phyloP scores from a whole-genome alignment of 2,113 vertebrate species.

The Murina feae region DNA sequence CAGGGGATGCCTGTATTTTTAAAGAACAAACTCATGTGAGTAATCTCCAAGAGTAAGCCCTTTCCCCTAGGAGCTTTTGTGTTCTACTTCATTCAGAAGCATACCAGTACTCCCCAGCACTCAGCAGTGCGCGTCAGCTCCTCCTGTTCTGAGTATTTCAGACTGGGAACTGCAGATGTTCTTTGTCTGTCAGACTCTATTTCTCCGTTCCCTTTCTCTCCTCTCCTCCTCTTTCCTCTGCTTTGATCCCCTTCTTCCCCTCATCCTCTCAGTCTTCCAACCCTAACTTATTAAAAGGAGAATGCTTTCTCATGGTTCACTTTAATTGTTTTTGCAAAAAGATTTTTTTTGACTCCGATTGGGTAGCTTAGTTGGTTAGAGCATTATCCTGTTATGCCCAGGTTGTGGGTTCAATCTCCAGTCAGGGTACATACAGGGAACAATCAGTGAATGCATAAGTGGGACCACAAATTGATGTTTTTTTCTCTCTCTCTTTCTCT shows the following conservation, averaged over 20 bases:
- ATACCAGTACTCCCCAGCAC: accelerated
- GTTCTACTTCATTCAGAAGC: background rate
- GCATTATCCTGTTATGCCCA: background rate
- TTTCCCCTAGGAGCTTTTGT: background rate
- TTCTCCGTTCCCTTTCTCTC: too few species aligned
- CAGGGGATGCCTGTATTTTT: background rate
- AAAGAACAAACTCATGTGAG: background rate
- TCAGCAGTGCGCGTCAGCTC: accelerated
- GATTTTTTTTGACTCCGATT: background rate
- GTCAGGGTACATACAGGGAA: background rate
- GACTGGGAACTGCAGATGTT: too few species aligned
- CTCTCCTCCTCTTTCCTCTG: background rate
- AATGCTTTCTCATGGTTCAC: background rate
- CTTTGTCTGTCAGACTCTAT: background rate
- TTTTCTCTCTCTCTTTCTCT: background rate
- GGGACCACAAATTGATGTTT: background rate
- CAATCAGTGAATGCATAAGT: background rate
- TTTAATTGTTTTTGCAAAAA: background rate
- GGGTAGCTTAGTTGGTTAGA: background rate
- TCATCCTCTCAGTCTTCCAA: background rate
- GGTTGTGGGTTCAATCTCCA: background rate
- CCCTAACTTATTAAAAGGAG: background rate
- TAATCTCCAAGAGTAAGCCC: background rate
- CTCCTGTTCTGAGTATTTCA: background rate
- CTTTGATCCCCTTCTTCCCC: background rate